A percentile compares a stretch with the other conserved stretches of the same genome.
Evolutionary conservation across 2,797 vertebrate species (phyloP).

Genomic region (Limosa lapponica): DNA sequence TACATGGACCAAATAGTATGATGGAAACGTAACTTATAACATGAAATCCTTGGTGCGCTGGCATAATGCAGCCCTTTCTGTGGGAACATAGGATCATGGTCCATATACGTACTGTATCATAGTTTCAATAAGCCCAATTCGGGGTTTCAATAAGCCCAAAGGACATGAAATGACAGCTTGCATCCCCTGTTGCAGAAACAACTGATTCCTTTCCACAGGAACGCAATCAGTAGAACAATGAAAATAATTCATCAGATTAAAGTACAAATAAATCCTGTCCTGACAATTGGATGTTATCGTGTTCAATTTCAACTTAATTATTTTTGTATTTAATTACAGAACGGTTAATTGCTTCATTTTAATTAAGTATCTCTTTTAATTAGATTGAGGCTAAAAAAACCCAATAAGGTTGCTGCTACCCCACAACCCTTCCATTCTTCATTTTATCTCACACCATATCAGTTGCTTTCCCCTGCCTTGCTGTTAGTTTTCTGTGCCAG

Average conservation of each 20-base stretch:
- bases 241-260: conserved; percentile 75
- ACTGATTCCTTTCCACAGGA: neutral
- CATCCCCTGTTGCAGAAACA: neutral
- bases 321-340: conserved; percentile 81
- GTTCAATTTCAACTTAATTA: conserved; percentile 79
- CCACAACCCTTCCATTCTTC: conserved; percentile 1
- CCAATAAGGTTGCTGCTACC: conserved; percentile 22
- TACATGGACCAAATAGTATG: accelerated
- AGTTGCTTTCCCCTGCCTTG: neutral
- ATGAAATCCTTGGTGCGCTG: neutral
- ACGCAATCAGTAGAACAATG: conserved; percentile 54
- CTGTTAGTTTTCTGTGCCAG: neutral
- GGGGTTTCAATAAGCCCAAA: neutral
- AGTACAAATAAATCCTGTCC: conserved; percentile 72
- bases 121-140: neutral
- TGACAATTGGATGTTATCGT: conserved; percentile 71
- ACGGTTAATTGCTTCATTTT: conserved; percentile 73
- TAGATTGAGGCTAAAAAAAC: conserved; percentile 45
- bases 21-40: neutral
- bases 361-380: conserved; percentile 75
- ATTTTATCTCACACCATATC: neutral
- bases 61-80: neutral
- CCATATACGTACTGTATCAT: accelerated
- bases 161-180: neutral
- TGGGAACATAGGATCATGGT: neutral